phyloP scores from a whole-genome alignment of 2,888 invertebrate genomes.

The Leistus spinibarbis region DNA sequence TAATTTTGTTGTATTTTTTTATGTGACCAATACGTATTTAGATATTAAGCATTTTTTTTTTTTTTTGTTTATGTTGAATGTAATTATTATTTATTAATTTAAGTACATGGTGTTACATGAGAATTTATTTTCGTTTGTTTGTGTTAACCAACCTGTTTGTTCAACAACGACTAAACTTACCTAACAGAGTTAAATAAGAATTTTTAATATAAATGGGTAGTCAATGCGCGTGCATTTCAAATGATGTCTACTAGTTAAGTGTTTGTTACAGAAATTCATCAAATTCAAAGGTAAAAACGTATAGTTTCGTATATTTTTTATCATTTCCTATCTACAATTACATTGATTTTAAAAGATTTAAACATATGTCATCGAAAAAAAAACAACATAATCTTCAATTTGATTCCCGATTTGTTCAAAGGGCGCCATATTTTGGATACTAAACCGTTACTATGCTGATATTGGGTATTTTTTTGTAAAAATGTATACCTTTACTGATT shows the following conservation, averaged over 20 bases:
- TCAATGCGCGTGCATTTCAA: constrained; percentile 6
- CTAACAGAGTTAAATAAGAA: constrained; percentile 11
- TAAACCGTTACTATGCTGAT: no score
- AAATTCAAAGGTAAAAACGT: constrained; percentile 18
- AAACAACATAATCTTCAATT: background rate
- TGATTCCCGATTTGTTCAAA: background rate
- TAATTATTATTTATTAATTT: background rate
- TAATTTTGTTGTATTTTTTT: background rate
- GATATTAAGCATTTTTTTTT: background rate
- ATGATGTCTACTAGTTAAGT: constrained; percentile 19
- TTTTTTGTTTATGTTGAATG: background rate
- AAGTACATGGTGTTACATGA: background rate
- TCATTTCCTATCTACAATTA: background rate
- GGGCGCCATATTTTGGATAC: no score
- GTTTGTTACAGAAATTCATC: constrained; percentile 26
- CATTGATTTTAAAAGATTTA: background rate
- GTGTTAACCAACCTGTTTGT: constrained; percentile 9
- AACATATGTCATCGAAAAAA: background rate
- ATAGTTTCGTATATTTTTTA: background rate
- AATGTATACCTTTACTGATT: no score
- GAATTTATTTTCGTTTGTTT: constrained; percentile 5
- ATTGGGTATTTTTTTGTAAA: no score
- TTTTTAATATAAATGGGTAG: constrained; percentile 26
- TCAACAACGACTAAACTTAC: constrained; percentile 17
- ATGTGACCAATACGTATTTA: background rate